These are phyloP conservation scores for Keiferia lycopersicella DNA, from an alignment of 2,888 invertebrate species.

Conservation along the genomic window DNA sequence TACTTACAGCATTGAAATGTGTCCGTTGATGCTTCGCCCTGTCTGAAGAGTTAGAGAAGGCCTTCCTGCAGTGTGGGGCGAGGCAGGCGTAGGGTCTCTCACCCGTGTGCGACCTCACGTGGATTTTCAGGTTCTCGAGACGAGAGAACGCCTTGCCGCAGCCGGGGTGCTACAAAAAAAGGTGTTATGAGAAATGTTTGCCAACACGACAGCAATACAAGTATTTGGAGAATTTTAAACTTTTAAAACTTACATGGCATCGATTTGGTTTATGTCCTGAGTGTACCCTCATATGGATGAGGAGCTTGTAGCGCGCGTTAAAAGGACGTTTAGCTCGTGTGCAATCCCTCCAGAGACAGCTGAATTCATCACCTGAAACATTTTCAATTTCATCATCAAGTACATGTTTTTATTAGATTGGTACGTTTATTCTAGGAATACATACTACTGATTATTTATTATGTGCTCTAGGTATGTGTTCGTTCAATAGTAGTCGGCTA, in stretches of 20 bases:
- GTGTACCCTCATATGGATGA: constrained; percentile 98
- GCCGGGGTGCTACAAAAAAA: constrained; percentile 88
- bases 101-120: constrained; percentile 96
- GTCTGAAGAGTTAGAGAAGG: constrained; percentile 99
- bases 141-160: constrained; percentile 98
- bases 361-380: constrained; percentile 89
- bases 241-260: constrained; percentile 90
- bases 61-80: constrained; percentile 94
- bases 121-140: constrained; percentile 98
- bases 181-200: constrained; percentile 4
- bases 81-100: constrained; percentile 98
- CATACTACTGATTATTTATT: no score
- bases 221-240: no score
- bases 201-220: no score
- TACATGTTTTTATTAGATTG: neutral
- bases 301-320: constrained; percentile 98
- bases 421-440: no score
- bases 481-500: neutral
- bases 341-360: constrained; percentile 97
- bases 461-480: neutral
- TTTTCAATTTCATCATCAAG: neutral
- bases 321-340: constrained; percentile 94
- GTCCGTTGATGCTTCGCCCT: constrained; percentile 99
- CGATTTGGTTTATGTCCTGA: constrained; percentile 99
- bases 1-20: constrained; percentile 97